Conservation (phyloP, 2,113 vertebrate species). For the Plecotus auritus region DNA sequence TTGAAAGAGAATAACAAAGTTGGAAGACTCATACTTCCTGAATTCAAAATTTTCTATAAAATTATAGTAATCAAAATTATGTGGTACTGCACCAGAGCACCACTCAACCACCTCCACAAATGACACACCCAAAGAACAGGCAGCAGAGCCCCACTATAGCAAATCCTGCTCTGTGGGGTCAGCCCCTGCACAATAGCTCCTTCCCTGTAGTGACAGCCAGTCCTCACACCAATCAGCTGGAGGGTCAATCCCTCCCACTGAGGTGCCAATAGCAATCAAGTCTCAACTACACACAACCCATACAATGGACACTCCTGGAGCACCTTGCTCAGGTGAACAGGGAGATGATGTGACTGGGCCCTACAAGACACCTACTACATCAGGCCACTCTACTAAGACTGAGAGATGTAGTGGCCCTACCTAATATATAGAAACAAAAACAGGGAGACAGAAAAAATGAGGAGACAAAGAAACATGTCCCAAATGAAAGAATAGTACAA, state of each 20-base stretch:
- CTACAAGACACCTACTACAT: not conserved
- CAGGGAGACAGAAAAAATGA: not conserved
- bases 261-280: not conserved
- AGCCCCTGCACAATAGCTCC: not conserved
- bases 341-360: not conserved
- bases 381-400: not conserved
- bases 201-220: not conserved
- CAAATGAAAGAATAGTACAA: not conserved
- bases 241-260: not conserved
- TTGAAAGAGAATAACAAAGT: not conserved
- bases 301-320: not conserved
- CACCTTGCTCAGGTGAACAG: not conserved
- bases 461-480: not conserved
- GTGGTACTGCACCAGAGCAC: not conserved
- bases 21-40: not conserved
- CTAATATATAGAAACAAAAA: not conserved
- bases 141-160: not conserved
- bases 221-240: not conserved
- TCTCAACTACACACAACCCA: not conserved
- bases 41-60: not conserved
- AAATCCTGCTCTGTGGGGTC: not conserved
- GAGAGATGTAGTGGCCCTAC: not conserved
- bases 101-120: not conserved
- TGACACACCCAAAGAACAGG: not conserved
- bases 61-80: not conserved